These are phyloP conservation scores for Ceyx melanurus DNA, from an alignment of 2,113 vertebrate species.

Conservation along the genomic window DNA sequence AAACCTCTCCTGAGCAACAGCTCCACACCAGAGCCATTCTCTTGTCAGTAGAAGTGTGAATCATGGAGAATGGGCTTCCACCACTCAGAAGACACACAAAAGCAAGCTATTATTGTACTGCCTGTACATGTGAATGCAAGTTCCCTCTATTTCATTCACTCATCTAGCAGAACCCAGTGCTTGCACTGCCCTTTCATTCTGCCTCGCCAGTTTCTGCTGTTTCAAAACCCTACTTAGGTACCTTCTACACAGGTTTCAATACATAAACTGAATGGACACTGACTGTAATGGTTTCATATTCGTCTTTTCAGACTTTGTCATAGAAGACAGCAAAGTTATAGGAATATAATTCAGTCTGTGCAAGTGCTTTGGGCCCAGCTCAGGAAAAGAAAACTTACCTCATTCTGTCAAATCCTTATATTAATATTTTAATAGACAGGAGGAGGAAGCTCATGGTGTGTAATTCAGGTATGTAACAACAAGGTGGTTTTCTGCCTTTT, in stretches of 20 bases:
- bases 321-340: neutral
- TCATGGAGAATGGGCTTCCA: neutral
- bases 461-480: neutral
- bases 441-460: neutral
- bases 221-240: neutral
- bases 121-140: rapidly evolving
- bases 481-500: neutral
- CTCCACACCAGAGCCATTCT: neutral
- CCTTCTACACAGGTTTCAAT: neutral
- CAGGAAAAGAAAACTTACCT: neutral
- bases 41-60: neutral
- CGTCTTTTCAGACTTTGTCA: neutral
- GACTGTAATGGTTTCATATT: rapidly evolving
- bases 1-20: neutral
- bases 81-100: neutral
- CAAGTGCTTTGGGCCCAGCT: neutral
- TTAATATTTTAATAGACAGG: neutral
- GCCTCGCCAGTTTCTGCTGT: neutral
- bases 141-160: neutral
- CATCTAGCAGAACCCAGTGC: neutral
- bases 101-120: neutral
- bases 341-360: neutral
- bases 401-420: neutral
- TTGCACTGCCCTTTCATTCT: neutral
- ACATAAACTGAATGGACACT: neutral